Evolutionary conservation across 2,113 vertebrate species (phyloP).

Genomic region (Marcusenius ussheri): DNA sequence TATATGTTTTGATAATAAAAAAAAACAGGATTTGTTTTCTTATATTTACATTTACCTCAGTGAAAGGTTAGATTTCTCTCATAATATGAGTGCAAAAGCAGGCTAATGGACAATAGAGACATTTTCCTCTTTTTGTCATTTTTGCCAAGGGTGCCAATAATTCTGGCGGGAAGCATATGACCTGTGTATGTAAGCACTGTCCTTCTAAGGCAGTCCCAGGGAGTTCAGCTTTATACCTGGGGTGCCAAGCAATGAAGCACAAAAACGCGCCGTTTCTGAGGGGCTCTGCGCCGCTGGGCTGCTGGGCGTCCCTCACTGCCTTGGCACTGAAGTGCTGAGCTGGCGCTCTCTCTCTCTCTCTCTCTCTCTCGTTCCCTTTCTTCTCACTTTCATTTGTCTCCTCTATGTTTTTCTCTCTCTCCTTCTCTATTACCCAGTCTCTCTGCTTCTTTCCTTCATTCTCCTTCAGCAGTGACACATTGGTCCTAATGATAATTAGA

Average conservation of each 20-base stretch:
- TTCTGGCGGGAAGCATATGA: not conserved
- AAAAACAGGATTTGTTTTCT: not conserved
- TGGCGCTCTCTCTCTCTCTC: not conserved
- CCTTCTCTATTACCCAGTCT: not conserved
- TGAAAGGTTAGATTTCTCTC: not conserved
- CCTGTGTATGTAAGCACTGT: not conserved
- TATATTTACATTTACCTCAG: not conserved
- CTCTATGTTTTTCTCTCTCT: slow-evolving; percentile 15
- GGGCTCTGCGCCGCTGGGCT: not conserved
- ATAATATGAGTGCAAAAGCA: not conserved
- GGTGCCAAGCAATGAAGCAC: not conserved
- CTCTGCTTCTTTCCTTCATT: not conserved
- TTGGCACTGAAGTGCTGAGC: not conserved
- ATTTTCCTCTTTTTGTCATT: not conserved
- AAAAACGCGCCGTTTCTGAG: not conserved
- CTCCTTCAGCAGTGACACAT: not conserved
- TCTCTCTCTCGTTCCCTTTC: not conserved
- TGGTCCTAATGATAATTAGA: not conserved
- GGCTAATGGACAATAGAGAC: not conserved
- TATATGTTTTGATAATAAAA: not conserved
- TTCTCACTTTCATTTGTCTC: not conserved
- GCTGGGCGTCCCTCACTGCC: not conserved
- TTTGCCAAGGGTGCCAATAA: not conserved
- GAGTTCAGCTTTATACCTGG: not conserved
- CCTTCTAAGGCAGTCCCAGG: not conserved